A percentile compares a stretch with the other conserved stretches of the same genome.
Conservation (phyloP, 2,797 vertebrate species). For the Darevskia nairensis region DNA sequence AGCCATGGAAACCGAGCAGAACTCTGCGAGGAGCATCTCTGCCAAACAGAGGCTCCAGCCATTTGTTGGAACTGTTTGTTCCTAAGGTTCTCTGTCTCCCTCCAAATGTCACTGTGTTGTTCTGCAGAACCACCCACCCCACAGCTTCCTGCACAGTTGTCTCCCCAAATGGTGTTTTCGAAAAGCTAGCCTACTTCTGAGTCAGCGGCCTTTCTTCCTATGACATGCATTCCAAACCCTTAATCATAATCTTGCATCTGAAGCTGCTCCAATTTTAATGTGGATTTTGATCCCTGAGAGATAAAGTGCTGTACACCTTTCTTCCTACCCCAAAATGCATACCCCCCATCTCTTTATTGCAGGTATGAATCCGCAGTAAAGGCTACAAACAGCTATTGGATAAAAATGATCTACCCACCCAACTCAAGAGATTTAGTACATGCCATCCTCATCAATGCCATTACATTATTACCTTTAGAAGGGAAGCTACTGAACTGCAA, state of each 20-base stretch:
- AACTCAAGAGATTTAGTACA: slow-evolving; percentile 3
- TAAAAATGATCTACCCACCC: neutral
- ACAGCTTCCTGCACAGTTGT: neutral
- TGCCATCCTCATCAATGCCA: neutral
- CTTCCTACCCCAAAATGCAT: neutral
- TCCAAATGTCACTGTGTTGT: slow-evolving; percentile 12
- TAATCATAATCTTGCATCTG: slow-evolving; percentile 9
- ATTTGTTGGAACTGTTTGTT: slow-evolving; percentile 49
- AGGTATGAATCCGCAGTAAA: neutral
- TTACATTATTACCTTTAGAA: slow-evolving; percentile 8
- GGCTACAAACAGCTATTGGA: neutral
- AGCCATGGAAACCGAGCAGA: slow-evolving; percentile 19
- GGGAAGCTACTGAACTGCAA: slow-evolving; percentile 27
- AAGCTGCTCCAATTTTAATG: neutral
- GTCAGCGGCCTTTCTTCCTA: neutral
- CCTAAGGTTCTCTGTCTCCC: slow-evolving; percentile 22
- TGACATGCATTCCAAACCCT: slow-evolving; percentile 3
- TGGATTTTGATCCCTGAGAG: slow-evolving; percentile 4
- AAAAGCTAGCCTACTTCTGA: slow-evolving; percentile 12
- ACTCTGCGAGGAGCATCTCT: neutral
- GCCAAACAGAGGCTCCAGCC: slow-evolving; percentile 22
- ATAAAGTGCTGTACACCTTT: neutral
- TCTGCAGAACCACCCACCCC: slow-evolving; percentile 18
- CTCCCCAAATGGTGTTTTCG: slow-evolving; percentile 28
- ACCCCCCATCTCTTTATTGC: neutral